Evolutionary conservation across 2,888 invertebrate species (phyloP), one percentile per base, ranked within the genome.

Genomic region (Trisateles emortualis): DNA sequence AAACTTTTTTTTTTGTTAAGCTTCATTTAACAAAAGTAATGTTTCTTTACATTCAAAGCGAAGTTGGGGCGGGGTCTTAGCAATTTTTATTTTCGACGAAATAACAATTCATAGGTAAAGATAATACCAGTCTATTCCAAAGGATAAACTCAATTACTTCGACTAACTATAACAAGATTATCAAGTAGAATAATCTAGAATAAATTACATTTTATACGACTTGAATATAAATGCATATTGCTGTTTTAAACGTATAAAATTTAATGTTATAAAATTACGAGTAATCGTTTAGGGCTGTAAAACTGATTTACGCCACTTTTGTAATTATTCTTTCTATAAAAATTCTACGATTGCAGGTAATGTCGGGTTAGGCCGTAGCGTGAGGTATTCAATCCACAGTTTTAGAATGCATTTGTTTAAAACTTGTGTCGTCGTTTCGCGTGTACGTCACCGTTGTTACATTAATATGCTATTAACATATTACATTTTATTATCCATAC

Each of bases 401-500:
- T 26, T 49, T 57, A 44, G 33, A 70, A 59, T 65, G 64, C 64
- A 70, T 70, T 70, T 52, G 54, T 41, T 49, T 48, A 61, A 68
- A 68, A 72, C 62, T 59, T 53, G 52, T 67, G 52, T 48, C 43
- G 55, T 53, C 41, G 58, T 65, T 71, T 84, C 71, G 83, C 84
- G 83, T 84, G 85, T 63, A 76, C 71, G 78, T 81, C 79, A 81
- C 74, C 79, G 76, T 79, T 77, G 66, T 62, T 64, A 58, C 64
- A 66, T 66, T 72, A 63, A 68, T 71, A 72, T 72, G 75, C 73
- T 72, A 68, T 66, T 75, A 68, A 74, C 50, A 68, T 75, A 83
- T 79, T 81, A 78, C 74, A 74, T 76, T 80, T 76, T 68, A 79
- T 78, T 79, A 78, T 80, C 72, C 70, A 39, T 74, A 68, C 62